Percentiles rank a stretch among this genome's conserved stretches.
These are phyloP conservation scores for Epinephelus cyanopodus DNA, from an alignment of 2,113 vertebrate species.

Conservation along the genomic window DNA sequence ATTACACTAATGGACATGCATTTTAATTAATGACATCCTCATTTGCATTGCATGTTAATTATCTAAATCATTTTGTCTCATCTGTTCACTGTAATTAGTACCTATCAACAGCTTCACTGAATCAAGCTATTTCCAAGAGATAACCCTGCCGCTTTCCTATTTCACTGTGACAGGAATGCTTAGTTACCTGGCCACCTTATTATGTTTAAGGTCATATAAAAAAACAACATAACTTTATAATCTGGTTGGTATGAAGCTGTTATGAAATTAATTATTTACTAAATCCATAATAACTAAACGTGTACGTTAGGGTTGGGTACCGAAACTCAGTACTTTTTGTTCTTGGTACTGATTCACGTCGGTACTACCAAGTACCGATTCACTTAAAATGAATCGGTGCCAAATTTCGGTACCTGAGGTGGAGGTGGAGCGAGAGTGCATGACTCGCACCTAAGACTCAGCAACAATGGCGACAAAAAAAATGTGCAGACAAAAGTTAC, in stretches of 20 bases:
- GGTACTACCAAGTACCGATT: too few relatives aligned
- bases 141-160: conserved; percentile 40
- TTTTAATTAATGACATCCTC: conserved; percentile 84
- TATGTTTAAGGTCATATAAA: neutral
- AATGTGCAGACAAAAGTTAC: too few relatives aligned
- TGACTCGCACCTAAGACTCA: too few relatives aligned
- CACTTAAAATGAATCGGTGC: too few relatives aligned
- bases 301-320: too few relatives aligned
- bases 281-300: neutral
- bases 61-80: conserved; percentile 79
- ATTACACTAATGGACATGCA: conserved; percentile 84
- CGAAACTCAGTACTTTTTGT: too few relatives aligned
- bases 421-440: too few relatives aligned
- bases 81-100: conserved; percentile 78
- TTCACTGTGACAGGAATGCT: conserved; percentile 26
- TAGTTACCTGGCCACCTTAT: conserved; percentile 24
- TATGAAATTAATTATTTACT: neutral
- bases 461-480: too few relatives aligned
- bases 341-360: too few relatives aligned
- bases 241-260: neutral
- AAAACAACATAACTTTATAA: neutral
- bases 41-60: conserved; percentile 85
- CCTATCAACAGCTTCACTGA: conserved; percentile 66
- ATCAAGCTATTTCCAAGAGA: conserved; percentile 53
- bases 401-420: too few relatives aligned